These are phyloP conservation scores for Pionites leucogaster DNA, from an alignment of 2,113 vertebrate species.

Conservation along the genomic window DNA sequence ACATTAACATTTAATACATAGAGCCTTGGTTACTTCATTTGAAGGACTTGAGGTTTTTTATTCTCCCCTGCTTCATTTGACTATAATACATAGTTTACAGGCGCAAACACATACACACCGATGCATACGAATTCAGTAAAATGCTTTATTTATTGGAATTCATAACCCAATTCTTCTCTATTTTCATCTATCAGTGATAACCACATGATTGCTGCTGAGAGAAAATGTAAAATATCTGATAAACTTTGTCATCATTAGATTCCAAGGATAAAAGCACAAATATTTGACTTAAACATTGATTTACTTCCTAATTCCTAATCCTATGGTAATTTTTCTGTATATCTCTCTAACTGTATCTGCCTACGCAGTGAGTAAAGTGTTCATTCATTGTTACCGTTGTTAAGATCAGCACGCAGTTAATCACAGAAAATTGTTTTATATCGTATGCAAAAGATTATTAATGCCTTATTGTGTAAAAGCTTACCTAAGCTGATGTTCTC, in stretches of 20 bases:
- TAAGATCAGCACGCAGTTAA: constrained; percentile 72
- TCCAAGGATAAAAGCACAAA: constrained; percentile 38
- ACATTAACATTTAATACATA: background rate
- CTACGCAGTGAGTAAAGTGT: constrained; percentile 62
- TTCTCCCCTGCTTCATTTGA: background rate
- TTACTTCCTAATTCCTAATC: constrained; percentile 67
- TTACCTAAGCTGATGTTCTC: constrained; percentile 88
- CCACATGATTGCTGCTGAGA: background rate
- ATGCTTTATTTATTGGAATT: background rate
- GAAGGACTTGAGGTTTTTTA: background rate
- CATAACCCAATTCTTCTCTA: background rate
- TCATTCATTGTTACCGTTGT: constrained; percentile 67
- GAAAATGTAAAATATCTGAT: constrained; percentile 44
- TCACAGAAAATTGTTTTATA: constrained; percentile 76
- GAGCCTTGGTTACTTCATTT: background rate
- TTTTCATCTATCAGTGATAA: constrained; percentile 17
- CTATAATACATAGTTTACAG: background rate
- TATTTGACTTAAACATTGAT: constrained; percentile 50
- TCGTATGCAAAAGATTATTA: constrained; percentile 72
- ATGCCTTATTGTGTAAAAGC: constrained; percentile 78
- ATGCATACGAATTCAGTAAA: background rate
- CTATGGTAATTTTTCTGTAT: constrained; percentile 58
- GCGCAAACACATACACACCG: background rate
- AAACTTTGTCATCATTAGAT: constrained; percentile 38
- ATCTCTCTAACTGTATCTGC: constrained; percentile 56